Evolutionary conservation across 2,888 invertebrate species (phyloP).

Genomic region (Sphaeridia pumilis): DNA sequence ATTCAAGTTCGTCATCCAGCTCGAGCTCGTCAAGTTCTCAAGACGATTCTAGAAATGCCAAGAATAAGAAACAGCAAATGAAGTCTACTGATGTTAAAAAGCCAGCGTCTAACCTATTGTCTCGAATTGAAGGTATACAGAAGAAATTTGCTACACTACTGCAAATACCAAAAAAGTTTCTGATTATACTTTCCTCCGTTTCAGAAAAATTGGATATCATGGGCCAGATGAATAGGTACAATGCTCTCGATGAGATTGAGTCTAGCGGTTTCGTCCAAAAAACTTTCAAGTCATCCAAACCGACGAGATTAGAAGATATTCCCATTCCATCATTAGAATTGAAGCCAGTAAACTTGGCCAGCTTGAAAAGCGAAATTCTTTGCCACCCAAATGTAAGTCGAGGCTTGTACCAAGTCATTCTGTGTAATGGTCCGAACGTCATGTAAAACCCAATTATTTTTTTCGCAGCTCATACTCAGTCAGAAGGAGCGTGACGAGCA

Average conservation of each 20-base stretch:
- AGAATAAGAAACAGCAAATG: constrained; percentile 10
- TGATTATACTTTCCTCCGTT: neutral
- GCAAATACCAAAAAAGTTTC: neutral
- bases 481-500: constrained; percentile 33
- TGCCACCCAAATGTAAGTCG: constrained; percentile 32
- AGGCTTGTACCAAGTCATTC: neutral
- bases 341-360: constrained; percentile 29
- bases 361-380: constrained; percentile 32
- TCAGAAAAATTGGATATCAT: constrained; percentile 32
- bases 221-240: constrained; percentile 25
- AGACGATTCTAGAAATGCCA: constrained; percentile 14
- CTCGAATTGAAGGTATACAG: constrained; percentile 31
- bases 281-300: constrained; percentile 24
- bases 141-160: neutral
- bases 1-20: constrained; percentile 13
- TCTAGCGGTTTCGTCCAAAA: constrained; percentile 30
- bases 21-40: constrained; percentile 14
- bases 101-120: constrained; percentile 13
- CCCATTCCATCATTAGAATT: constrained; percentile 32
- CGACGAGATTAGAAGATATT: constrained; percentile 28
- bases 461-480: constrained; percentile 27
- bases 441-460: neutral
- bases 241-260: constrained; percentile 33
- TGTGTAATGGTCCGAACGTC: neutral
- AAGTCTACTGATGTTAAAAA: neutral